phyloP scores from a whole-genome alignment of 2,113 vertebrate genomes.

The Chaenocephalus aceratus region DNA sequence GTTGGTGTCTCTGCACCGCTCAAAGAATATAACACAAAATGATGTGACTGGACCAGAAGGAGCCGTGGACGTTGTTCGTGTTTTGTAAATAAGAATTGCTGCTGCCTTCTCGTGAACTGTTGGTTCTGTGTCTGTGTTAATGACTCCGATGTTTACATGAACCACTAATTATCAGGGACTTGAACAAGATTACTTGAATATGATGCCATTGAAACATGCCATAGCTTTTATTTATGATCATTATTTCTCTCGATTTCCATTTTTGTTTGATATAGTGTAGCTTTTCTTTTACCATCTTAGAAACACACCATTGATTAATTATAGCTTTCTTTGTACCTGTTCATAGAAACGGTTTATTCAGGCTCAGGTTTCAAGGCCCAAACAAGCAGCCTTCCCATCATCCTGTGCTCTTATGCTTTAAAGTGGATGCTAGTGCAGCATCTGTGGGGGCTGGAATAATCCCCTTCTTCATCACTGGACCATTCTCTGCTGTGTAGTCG shows the following conservation, averaged over 20 bases:
- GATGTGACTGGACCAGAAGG: slow-evolving; percentile 72
- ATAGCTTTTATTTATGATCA: slow-evolving; percentile 84
- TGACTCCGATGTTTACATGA: slow-evolving; percentile 85
- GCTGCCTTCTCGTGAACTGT: slow-evolving; percentile 83
- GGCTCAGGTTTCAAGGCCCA: slow-evolving; percentile 73
- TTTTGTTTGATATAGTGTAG: slow-evolving; percentile 68
- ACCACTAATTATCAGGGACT: slow-evolving; percentile 88
- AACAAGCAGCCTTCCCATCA: slow-evolving; percentile 49
- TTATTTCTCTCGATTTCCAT: slow-evolving; percentile 20
- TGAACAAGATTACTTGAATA: slow-evolving; percentile 90
- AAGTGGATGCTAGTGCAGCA: slow-evolving; percentile 62
- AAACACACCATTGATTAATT: slow-evolving; percentile 55
- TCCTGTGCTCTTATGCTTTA: slow-evolving; percentile 73
- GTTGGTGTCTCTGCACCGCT: slow-evolving; percentile 48
- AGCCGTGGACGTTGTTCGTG: slow-evolving; percentile 46
- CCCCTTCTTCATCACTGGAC: slow-evolving; percentile 65
- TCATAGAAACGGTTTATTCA: slow-evolving; percentile 59
- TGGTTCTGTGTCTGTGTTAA: slow-evolving; percentile 80
- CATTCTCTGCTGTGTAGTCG: slow-evolving; percentile 36
- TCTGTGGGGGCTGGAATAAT: slow-evolving; percentile 37
- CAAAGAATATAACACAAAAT: slow-evolving; percentile 60
- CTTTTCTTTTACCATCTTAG: slow-evolving; percentile 64
- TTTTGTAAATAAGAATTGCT: slow-evolving; percentile 78
- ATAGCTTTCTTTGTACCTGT: slow-evolving; percentile 57
- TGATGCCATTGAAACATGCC: slow-evolving; percentile 83